Base-by-base conservation (phyloP, 2,888 invertebrate species). In the Scelioninae gen. 1 region DNA sequence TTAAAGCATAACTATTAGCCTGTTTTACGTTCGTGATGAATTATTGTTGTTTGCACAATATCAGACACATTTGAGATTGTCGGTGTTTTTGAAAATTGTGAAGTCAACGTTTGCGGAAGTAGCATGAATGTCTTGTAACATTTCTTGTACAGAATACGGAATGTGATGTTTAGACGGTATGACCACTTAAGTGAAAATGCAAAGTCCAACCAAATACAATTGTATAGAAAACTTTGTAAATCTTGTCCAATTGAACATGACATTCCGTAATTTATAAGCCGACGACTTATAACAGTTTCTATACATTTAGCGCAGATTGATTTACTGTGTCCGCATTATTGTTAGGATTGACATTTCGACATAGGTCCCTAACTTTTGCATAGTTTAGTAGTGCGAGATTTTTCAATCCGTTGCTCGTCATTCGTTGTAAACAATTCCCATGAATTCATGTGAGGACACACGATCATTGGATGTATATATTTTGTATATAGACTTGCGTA, bases 401-500 rank as follows among this genome's bases (percentile, higher is more conserved):
- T 74, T 63, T 34, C 47, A 53, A 47, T 47, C 58, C 51, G 34
- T 13, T 51, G 38, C 68, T 68, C 62, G 65, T 71, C 63, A 72
- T 68, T 75, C 43, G 60, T 79, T 75, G 62, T 71, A 75, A 83
- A 79, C 75, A 58, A 62, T 51, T n/a, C 71, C 47, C 75, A 71
- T 75, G 75, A 76, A 79, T 83, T 79, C 71, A 79, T 71, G 66
- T 76, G 51, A 79, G 47, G 55, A 62, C 55, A 68, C 76, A 72
- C 65, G 75, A 75, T 77, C 63, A 80, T 63, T 84, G 69, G 81
- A 84, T 89, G 89, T 89, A 89, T 88, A 89, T 87, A 89, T 88
- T 87, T 87, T 89, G 89, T 90, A 88, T 88, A 90, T 88, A 89
- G 86, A 79, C 80, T 81, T 85, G 84, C 85, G 81, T 79, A 75